These are phyloP conservation scores for Pluvianellus socialis DNA, from an alignment of 2,113 vertebrate genomes.

Conservation along the genomic window DNA sequence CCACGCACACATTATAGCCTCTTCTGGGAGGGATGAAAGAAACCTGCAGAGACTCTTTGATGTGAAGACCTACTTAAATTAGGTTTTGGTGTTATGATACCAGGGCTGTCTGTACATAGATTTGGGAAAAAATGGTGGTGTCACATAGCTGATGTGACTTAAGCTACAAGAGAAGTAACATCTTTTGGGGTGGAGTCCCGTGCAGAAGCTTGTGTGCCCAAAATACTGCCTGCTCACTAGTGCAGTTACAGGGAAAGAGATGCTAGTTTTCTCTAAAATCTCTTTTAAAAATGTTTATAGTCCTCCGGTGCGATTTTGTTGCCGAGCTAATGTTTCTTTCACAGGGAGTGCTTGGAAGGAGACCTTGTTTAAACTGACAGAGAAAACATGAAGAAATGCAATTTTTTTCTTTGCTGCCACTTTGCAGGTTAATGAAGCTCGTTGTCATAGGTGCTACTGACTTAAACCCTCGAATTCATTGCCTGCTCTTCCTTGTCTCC, in stretches of 20 bases:
- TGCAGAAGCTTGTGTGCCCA: background rate
- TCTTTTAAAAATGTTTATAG: background rate
- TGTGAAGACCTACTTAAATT: background rate
- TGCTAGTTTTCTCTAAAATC: background rate
- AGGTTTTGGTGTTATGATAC: background rate
- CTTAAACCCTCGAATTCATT: background rate
- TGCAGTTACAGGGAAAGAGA: background rate
- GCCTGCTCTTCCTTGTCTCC: background rate
- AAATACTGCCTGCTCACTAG: background rate
- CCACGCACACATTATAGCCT: background rate
- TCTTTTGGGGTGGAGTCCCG: background rate
- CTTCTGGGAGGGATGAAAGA: background rate
- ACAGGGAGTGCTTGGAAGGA: constrained; percentile 19
- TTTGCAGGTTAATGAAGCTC: background rate
- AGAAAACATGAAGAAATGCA: background rate
- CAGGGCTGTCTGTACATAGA: background rate
- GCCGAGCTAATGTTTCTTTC: background rate
- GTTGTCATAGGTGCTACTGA: background rate
- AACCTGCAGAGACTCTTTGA: background rate
- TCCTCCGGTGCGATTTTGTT: background rate
- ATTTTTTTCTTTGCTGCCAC: background rate
- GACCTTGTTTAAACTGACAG: background rate
- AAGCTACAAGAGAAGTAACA: background rate
- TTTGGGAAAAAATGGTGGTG: background rate
- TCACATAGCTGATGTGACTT: background rate